Base-by-base conservation (phyloP, 2,797 vertebrate species). In the Gymnothorax reevesii region DNA sequence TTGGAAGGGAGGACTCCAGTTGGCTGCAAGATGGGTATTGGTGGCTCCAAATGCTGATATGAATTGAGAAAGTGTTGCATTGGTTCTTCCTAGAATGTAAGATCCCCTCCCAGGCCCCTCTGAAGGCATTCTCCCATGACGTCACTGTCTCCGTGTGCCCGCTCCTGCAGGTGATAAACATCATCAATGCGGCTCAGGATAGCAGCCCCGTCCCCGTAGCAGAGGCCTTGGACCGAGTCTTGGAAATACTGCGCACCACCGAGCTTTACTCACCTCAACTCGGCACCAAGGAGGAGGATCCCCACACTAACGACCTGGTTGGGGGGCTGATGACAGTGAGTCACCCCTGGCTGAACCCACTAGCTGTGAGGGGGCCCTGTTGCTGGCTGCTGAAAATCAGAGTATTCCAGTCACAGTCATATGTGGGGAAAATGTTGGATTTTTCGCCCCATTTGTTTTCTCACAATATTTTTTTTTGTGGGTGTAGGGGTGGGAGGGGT, bases 231-330 rank as follows among this genome's bases (percentile, higher is more conserved):
- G 98, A 99, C 88, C 97, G 96, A 0, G 98, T 99, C 90, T 95
- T 99, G 92, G 98, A 99, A 93, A 99, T 99, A 88, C 95, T 99
- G 88, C 96, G 98, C 92, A 98, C 97, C 89, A 97, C 98, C 22
- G 99, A 99, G 91, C 90, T 99, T 62, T 99, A 99, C 89, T 99
- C 98, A 20, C 99, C 98, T 0, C 97, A 98, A 94, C 96, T 99
- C 33, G 97, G 96, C 87, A 97, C 95, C 85, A 98, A 98, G 93
- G 98, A 99, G 82, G 98, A 98, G 83, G 99, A 99, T 88, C 99
- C 98, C 12, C 99, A 99, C 12, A 98, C 98, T n/a, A 98, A 91
- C 25, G 97, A 99, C 94, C 98, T 99, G 0, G 97, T 99, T 4
- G 99, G 97, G 87, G 99, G 98, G 69, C 92, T 99, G 73, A 97